These are phyloP conservation scores for Staurois parvus DNA, from an alignment of 2,797 vertebrate species.

Conservation along the genomic window DNA sequence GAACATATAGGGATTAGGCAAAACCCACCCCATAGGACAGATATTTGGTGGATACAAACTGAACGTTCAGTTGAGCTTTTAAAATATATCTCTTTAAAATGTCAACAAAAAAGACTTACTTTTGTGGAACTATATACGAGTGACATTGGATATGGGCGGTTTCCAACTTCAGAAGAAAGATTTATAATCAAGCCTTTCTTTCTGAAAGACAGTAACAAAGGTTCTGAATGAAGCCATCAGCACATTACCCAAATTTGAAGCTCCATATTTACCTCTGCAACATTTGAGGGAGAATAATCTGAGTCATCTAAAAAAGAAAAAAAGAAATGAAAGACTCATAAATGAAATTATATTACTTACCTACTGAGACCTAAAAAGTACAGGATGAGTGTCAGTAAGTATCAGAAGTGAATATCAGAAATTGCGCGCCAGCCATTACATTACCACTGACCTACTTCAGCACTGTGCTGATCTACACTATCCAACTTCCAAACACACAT, in stretches of 20 bases:
- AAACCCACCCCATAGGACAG: too few species aligned
- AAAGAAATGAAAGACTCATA: neutral
- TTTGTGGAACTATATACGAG: slow-evolving; percentile 80
- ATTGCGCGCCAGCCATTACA: too few species aligned
- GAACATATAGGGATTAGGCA: too few species aligned
- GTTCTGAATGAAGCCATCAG: neutral
- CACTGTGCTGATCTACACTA: too few species aligned
- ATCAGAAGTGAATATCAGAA: too few species aligned
- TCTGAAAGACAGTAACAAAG: slow-evolving; percentile 65
- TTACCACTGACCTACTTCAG: too few species aligned
- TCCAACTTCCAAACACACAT: too few species aligned
- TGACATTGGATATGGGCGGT: slow-evolving; percentile 72
- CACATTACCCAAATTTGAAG: neutral
- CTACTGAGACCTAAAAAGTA: neutral
- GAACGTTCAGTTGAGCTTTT: neutral
- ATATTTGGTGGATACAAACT: too few species aligned
- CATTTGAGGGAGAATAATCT: slow-evolving; percentile 81
- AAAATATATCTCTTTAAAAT: neutral
- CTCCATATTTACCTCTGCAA: slow-evolving; percentile 75
- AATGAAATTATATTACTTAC: neutral
- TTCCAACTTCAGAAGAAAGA: slow-evolving; percentile 74
- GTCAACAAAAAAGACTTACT: slow-evolving; percentile 67
- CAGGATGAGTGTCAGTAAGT: too few species aligned
- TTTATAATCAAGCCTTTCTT: slow-evolving; percentile 82
- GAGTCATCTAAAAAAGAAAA: slow-evolving; percentile 75